These are phyloP conservation scores for Adelphocoris suturalis DNA, from an alignment of 2,888 invertebrate genomes.

Conservation along the genomic window DNA sequence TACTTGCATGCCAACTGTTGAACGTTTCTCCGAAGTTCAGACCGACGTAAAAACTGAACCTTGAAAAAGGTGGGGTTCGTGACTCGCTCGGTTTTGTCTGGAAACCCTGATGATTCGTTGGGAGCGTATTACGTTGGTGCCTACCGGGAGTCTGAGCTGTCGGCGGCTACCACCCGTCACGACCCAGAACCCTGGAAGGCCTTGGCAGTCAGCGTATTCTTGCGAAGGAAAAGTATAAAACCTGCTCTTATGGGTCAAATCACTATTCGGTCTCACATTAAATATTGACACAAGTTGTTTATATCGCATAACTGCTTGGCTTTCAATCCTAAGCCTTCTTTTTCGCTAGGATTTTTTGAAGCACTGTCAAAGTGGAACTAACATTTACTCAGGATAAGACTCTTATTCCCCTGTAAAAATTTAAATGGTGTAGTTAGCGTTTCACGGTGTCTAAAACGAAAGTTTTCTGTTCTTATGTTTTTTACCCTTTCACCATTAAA, in stretches of 20 bases:
- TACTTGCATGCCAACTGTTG: neutral
- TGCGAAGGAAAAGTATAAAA: too few relatives aligned
- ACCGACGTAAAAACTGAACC: neutral
- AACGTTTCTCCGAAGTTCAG: neutral
- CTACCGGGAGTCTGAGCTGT: neutral
- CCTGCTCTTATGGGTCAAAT: neutral
- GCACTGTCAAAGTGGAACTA: too few relatives aligned
- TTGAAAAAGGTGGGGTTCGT: neutral
- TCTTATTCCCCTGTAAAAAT: too few relatives aligned
- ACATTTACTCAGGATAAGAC: too few relatives aligned
- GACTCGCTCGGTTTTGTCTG: neutral
- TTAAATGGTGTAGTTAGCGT: too few relatives aligned
- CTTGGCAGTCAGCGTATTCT: neutral
- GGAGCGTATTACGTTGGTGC: neutral
- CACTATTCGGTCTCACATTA: neutral
- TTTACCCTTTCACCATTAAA: too few relatives aligned
- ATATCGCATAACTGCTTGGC: too few relatives aligned
- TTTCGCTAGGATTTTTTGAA: too few relatives aligned
- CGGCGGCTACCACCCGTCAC: neutral
- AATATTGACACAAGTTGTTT: neutral
- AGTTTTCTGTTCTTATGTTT: too few relatives aligned
- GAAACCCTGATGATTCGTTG: constrained; percentile 1
- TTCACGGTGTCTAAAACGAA: too few relatives aligned
- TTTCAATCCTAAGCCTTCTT: too few relatives aligned
- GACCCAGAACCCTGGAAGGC: neutral